phyloP scores from a whole-genome alignment of 2,113 vertebrate genomes.

The Paramormyrops kingsleyae region DNA sequence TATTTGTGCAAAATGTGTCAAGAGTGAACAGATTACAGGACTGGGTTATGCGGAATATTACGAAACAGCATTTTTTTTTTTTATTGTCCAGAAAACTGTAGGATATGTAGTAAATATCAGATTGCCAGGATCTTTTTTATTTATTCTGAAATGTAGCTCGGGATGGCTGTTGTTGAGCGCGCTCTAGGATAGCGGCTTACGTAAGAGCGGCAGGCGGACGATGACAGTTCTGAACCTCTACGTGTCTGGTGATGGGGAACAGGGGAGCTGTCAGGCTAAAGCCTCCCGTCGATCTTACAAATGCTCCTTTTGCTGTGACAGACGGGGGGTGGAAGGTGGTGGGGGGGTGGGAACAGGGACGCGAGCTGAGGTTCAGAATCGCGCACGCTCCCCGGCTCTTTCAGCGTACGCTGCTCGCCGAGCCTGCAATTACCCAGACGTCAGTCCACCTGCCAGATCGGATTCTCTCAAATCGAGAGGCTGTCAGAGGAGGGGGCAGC shows the following conservation, averaged over 20 bases:
- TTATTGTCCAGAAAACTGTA: background rate
- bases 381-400: background rate
- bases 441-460: background rate
- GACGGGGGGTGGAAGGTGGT: background rate
- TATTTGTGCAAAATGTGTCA: background rate
- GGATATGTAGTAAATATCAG: background rate
- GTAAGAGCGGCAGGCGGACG: background rate
- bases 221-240: background rate
- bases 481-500: too few species aligned
- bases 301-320: constrained; percentile 10
- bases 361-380: background rate
- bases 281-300: constrained; percentile 14
- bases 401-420: background rate
- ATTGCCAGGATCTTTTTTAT: background rate
- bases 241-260: background rate
- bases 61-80: background rate
- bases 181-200: background rate
- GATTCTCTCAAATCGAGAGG: background rate
- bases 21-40: background rate
- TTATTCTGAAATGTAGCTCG: background rate
- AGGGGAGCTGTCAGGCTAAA: constrained; percentile 4
- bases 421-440: background rate
- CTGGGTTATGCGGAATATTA: background rate
- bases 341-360: background rate
- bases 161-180: background rate